phyloP scores from a whole-genome alignment of 23 tunicate genomes.

The Oikopleura dioica region DNA sequence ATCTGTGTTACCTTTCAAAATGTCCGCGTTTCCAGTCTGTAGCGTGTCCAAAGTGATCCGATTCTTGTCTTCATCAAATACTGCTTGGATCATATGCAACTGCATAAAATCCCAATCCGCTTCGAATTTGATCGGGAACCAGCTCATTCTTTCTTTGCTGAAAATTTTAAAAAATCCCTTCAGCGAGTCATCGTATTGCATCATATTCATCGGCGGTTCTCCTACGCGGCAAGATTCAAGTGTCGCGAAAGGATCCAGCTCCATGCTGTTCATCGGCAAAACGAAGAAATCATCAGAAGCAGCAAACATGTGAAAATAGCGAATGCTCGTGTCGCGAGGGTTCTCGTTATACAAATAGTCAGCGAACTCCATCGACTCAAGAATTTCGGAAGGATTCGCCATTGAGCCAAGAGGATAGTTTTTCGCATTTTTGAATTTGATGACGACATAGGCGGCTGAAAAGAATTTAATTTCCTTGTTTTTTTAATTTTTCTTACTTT shows the following conservation, averaged over 20 bases:
- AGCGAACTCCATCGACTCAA: background rate
- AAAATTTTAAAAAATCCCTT: too few species aligned
- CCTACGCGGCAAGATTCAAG: background rate
- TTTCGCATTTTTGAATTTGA: background rate
- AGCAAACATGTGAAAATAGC: conserved; percentile 2
- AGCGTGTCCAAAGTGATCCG: background rate
- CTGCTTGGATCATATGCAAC: background rate
- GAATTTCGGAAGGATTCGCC: background rate
- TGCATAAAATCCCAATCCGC: too few species aligned
- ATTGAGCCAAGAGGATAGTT: background rate
- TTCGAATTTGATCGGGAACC: too few species aligned
- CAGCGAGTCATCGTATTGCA: too few species aligned
- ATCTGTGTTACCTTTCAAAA: too few species aligned
- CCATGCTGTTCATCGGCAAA: background rate
- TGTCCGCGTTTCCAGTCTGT: background rate
- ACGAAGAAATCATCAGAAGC: background rate
- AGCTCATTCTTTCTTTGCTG: too few species aligned
- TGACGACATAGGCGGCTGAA: background rate
- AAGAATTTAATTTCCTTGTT: too few species aligned
- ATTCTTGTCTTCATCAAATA: background rate
- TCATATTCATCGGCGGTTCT: too few species aligned
- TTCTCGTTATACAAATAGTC: background rate
- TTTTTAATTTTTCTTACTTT: too few species aligned
- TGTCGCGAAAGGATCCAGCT: background rate
- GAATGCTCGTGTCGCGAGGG: background rate